Percentiles rank a stretch among this genome's conserved stretches.
Conservation (phyloP, 1,140 invertebrate genomes). For the Melanaphis sacchari region DNA sequence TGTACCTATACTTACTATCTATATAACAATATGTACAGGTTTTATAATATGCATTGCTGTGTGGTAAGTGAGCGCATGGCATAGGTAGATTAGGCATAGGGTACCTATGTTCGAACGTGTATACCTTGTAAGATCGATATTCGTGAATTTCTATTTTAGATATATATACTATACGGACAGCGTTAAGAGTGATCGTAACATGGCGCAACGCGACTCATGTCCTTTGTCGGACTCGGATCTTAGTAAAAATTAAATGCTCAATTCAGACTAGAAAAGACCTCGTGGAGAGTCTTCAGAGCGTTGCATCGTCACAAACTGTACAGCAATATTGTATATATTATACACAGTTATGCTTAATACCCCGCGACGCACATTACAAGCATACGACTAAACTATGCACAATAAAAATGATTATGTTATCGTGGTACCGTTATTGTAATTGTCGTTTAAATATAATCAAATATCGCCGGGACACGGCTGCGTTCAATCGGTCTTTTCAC, state of each 20-base stretch:
- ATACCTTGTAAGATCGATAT: too few relatives aligned
- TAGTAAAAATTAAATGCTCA: neutral
- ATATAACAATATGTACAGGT: too few relatives aligned
- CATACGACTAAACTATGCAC: neutral
- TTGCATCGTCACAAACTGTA: too few relatives aligned
- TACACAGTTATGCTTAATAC: neutral
- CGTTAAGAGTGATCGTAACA: neutral
- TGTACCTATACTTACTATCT: too few relatives aligned
- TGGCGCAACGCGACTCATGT: neutral
- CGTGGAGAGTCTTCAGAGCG: neutral
- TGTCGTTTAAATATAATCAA: neutral
- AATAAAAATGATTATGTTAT: neutral
- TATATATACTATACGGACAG: too few relatives aligned
- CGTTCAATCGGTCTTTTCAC: neutral
- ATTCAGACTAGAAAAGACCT: neutral
- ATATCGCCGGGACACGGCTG: neutral
- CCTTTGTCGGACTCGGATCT: neutral
- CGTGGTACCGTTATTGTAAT: neutral
- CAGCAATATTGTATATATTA: too few relatives aligned
- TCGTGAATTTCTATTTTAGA: too few relatives aligned
- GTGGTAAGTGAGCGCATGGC: neutral
- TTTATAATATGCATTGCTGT: too few relatives aligned
- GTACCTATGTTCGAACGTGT: too few relatives aligned
- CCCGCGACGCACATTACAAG: neutral
- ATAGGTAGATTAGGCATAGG: too few relatives aligned